Percentiles rank a stretch among this genome's conserved stretches.
phyloP scores from a whole-genome alignment of 1,140 invertebrate species.

The Zophobas atratus region DNA sequence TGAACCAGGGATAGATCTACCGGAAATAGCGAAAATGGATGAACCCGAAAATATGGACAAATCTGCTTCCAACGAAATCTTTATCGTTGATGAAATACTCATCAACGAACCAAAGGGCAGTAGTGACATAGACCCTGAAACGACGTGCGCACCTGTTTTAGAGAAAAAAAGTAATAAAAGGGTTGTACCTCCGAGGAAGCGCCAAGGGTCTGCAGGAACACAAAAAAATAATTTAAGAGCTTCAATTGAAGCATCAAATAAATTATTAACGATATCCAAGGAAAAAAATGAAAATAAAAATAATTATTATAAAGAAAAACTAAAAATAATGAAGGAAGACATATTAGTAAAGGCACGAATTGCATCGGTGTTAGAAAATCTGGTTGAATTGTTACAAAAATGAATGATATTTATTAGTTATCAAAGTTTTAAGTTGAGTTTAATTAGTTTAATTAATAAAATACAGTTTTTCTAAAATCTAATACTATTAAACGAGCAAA shows the following conservation, averaged over 20 bases:
- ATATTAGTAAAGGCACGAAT: neutral
- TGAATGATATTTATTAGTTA: too few relatives aligned
- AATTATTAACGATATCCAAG: neutral
- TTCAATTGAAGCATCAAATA: neutral
- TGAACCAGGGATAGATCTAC: neutral
- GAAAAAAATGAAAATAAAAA: neutral
- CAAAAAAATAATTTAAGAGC: constrained; percentile 5
- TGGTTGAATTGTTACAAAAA: too few relatives aligned
- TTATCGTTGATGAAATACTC: neutral
- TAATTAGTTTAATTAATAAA: too few relatives aligned
- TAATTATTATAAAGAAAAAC: neutral
- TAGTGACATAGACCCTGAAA: too few relatives aligned
- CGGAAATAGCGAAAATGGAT: neutral
- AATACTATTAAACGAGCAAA: too few relatives aligned
- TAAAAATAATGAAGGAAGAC: neutral
- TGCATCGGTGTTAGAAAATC: neutral
- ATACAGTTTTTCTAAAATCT: too few relatives aligned
- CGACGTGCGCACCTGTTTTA: neutral
- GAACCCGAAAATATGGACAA: neutral
- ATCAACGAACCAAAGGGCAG: neutral
- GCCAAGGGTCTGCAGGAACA: neutral
- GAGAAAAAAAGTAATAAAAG: neutral
- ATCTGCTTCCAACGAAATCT: neutral
- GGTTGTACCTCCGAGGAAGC: neutral
- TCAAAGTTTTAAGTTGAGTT: too few relatives aligned